A percentile compares a stretch with the other conserved stretches of the same genome.
Evolutionary conservation across 2,797 vertebrate genomes (phyloP).

Genomic region (Sebastolobus altivelis): DNA sequence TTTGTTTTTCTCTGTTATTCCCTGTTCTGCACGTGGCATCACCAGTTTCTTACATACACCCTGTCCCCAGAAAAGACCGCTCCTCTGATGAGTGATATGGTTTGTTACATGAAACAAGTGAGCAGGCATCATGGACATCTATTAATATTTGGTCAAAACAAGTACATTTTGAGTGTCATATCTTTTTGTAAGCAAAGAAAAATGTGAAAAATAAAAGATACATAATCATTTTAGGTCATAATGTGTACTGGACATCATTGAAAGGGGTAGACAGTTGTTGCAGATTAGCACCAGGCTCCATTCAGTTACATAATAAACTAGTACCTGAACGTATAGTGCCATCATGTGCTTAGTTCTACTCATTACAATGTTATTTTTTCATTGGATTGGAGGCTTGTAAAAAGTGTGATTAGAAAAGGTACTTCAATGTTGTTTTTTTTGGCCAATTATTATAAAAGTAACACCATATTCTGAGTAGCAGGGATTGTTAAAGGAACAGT

Average conservation of each 20-base stretch:
- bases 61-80: not conserved
- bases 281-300: conserved; percentile 22
- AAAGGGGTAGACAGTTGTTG: conserved; percentile 11
- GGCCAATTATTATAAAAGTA: conserved; percentile 15
- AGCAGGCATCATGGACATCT: conserved; percentile 20
- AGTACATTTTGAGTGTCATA: not conserved
- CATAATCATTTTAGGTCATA: not conserved
- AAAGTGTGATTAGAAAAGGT: conserved; percentile 45
- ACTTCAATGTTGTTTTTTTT: not conserved
- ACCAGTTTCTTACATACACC: not conserved
- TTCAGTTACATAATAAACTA: conserved; percentile 39
- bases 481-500: conserved; percentile 1
- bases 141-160: not conserved
- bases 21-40: not conserved
- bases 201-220: not conserved
- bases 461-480: conserved; percentile 6
- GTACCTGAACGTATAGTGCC: conserved; percentile 76
- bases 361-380: conserved; percentile 58
- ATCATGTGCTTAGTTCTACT: conserved; percentile 64
- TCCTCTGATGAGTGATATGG: not conserved
- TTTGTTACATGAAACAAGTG: conserved; percentile 12
- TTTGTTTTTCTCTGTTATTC: conserved; percentile 37
- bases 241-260: not conserved
- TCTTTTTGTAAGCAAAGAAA: not conserved
- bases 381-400: conserved; percentile 26